These are phyloP conservation scores for Cryptus armator DNA, from an alignment of 2,888 invertebrate genomes.

Conservation along the genomic window DNA sequence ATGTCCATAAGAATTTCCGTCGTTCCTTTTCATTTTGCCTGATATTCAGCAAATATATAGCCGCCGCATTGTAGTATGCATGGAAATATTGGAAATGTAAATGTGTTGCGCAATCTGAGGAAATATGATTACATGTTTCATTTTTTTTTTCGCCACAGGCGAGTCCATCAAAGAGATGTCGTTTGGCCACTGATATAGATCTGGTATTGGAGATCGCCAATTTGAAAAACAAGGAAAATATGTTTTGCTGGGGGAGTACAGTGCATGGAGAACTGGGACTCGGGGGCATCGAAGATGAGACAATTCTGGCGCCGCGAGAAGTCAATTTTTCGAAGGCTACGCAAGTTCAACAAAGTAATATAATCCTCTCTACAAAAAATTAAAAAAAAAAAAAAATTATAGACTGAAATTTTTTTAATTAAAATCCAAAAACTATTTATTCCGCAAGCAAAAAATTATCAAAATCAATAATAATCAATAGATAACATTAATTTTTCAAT, in stretches of 20 bases:
- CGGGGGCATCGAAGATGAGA: slow-evolving; percentile 91
- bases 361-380: neutral
- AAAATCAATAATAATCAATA: slow-evolving; percentile 20
- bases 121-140: neutral
- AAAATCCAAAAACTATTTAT: neutral
- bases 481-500: slow-evolving; percentile 53
- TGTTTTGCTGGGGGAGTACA: slow-evolving; percentile 93
- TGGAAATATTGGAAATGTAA: too few species aligned
- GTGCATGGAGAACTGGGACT: slow-evolving; percentile 92
- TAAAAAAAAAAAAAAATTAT: too few species aligned
- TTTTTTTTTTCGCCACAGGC: slow-evolving; percentile 72
- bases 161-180: slow-evolving; percentile 76
- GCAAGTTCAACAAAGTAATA: slow-evolving; percentile 84
- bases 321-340: slow-evolving; percentile 83
- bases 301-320: slow-evolving; percentile 86
- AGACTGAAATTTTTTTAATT: too few species aligned
- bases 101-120: too few species aligned
- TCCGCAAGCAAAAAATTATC: neutral
- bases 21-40: neutral
- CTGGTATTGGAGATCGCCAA: slow-evolving; percentile 55
- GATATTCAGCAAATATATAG: neutral
- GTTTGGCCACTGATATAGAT: slow-evolving; percentile 71
- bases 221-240: slow-evolving; percentile 75
- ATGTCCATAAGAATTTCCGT: neutral
- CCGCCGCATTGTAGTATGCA: too few species aligned